Evolutionary conservation across 2,888 invertebrate species (phyloP).

Genomic region (Cantharis flavilabris): DNA sequence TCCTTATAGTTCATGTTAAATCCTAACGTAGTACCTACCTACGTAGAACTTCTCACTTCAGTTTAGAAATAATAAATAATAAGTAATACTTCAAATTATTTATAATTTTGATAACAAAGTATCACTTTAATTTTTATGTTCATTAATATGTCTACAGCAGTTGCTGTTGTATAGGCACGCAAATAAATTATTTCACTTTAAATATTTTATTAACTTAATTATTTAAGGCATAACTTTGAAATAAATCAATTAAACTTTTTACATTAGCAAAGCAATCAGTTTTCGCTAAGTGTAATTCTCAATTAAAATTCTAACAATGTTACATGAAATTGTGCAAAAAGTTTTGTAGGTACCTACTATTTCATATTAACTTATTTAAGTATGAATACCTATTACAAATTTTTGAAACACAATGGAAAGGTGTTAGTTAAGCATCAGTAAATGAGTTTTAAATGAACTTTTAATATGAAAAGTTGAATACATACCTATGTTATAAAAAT

Average conservation of each 20-base stretch:
- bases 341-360: not conserved
- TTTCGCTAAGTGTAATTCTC: not conserved
- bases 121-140: too few species aligned
- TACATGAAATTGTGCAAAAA: not conserved
- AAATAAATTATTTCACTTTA: not conserved
- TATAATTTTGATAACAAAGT: too few species aligned
- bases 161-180: too few species aligned
- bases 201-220: not conserved
- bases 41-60: too few species aligned
- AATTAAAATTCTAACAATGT: not conserved
- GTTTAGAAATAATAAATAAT: too few species aligned
- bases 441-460: not conserved
- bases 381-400: not conserved
- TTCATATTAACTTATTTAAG: not conserved
- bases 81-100: too few species aligned
- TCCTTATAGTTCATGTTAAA: too few species aligned
- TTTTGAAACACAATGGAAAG: not conserved
- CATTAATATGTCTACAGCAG: too few species aligned
- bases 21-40: too few species aligned
- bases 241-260: not conserved
- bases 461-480: not conserved
- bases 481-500: not conserved
- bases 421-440: not conserved
- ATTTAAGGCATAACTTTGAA: not conserved
- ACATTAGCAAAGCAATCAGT: not conserved